A percentile compares a stretch with the other conserved stretches of the same genome.
These are phyloP conservation scores for Aphidius colemani DNA, from an alignment of 2,888 invertebrate genomes.

Conservation along the genomic window DNA sequence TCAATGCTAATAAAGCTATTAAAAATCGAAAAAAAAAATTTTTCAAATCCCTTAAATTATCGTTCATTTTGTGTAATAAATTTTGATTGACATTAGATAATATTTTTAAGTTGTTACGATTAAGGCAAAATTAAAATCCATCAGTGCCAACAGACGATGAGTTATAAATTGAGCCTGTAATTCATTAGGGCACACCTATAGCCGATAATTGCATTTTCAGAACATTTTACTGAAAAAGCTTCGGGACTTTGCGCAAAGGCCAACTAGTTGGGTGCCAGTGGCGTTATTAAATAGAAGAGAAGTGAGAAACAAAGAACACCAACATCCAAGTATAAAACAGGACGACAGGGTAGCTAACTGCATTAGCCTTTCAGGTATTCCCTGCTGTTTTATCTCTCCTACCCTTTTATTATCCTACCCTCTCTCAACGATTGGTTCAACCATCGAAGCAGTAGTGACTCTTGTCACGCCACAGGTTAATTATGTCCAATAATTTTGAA, in stretches of 20 bases:
- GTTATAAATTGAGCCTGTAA: conserved; percentile 51
- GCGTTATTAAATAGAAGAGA: conserved; percentile 38
- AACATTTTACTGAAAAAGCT: conserved; percentile 56
- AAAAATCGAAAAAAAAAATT: no score
- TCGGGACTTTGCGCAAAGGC: conserved; percentile 39
- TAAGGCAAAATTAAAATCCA: conserved; percentile 7
- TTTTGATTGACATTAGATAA: no score
- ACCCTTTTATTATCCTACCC: no score
- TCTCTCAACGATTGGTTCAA: conserved; percentile 15
- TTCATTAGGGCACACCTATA: conserved; percentile 58
- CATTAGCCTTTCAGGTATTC: conserved; percentile 57
- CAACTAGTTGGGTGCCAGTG: conserved; percentile 40
- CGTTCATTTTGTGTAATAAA: no score
- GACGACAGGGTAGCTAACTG: conserved; percentile 49
- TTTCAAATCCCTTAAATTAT: no score
- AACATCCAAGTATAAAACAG: conserved; percentile 28
- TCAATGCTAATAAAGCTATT: no score
- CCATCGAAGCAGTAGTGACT: conserved; percentile 32
- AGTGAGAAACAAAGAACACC: conserved; percentile 19
- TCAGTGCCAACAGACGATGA: conserved; percentile 24
- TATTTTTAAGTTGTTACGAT: neutral
- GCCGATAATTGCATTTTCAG: conserved; percentile 59
- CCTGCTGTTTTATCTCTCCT: neutral
- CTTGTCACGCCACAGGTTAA: conserved; percentile 52
- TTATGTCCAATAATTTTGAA: conserved; percentile 57